Percentiles rank a stretch among this genome's conserved stretches.
phyloP scores from a whole-genome alignment of 2,888 invertebrate species.

The Pristionchus maxplancki region DNA sequence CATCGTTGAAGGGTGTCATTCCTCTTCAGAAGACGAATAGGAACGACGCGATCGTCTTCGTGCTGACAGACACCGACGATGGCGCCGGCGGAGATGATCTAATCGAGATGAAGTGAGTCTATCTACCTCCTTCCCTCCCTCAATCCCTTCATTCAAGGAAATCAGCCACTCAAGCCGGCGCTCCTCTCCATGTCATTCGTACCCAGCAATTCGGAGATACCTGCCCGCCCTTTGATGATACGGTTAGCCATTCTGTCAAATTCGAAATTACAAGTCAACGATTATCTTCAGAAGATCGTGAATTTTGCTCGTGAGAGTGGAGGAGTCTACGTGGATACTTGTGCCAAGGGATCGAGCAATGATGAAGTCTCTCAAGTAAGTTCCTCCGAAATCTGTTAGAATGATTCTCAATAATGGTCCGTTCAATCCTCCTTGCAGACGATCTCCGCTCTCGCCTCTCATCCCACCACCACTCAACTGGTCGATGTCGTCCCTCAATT shows the following conservation, averaged over 20 bases:
- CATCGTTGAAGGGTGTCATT: no score
- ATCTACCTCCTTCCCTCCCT: no score
- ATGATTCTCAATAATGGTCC: background rate
- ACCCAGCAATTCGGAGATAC: constrained; percentile 39
- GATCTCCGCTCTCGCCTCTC: constrained; percentile 4
- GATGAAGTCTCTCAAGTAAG: constrained; percentile 8
- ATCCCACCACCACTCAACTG: constrained; percentile 36
- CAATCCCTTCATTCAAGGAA: no score
- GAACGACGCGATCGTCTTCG: constrained; percentile 30
- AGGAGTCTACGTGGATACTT: constrained; percentile 42
- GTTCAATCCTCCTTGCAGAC: background rate
- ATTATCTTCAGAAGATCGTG: background rate
- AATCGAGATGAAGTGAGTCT: constrained; percentile 36
- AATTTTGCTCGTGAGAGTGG: constrained; percentile 18
- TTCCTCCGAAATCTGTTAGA: no score
- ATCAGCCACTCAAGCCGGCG: background rate
- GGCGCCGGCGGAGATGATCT: background rate
- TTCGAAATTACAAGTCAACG: background rate
- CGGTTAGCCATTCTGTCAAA: background rate
- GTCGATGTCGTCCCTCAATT: background rate
- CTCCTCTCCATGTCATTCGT: constrained; percentile 42
- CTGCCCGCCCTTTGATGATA: constrained; percentile 27
- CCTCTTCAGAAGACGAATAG: constrained; percentile 13
- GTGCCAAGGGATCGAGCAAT: constrained; percentile 21
- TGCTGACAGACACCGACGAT: constrained; percentile 30